A percentile compares a stretch with the other conserved stretches of the same genome.
Conservation (phyloP, 2,888 invertebrate species). For the Ophion slaviceki region DNA sequence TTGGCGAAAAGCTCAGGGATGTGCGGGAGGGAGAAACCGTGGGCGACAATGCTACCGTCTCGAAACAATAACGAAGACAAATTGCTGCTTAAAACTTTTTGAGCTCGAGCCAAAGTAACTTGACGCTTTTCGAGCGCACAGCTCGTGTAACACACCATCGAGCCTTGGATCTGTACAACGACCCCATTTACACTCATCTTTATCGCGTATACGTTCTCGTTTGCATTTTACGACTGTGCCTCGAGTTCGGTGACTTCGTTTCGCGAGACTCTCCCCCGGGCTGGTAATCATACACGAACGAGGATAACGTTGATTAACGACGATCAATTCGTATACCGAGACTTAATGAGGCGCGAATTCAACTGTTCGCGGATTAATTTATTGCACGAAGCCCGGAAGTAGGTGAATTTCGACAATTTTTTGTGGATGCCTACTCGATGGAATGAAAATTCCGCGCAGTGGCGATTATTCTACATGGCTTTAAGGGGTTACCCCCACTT, state of each 20-base stretch:
- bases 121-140: slow-evolving; percentile 28
- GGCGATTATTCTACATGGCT: not conserved
- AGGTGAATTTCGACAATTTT: no score
- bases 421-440: no score
- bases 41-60: slow-evolving; percentile 27
- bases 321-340: slow-evolving; percentile 12
- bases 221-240: slow-evolving; percentile 15
- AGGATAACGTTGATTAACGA: slow-evolving; percentile 11
- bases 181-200: slow-evolving; percentile 61
- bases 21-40: not conserved
- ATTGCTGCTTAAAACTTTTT: slow-evolving; percentile 66
- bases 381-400: no score
- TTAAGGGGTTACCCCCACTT: no score
- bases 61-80: slow-evolving; percentile 69
- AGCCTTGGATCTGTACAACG: slow-evolving; percentile 32
- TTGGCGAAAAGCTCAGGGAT: slow-evolving; percentile 10
- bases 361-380: not conserved
- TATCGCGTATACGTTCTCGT: slow-evolving; percentile 48
- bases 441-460: no score
- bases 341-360: not conserved
- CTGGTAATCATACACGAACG: not conserved
- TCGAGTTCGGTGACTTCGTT: slow-evolving; percentile 23
- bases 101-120: slow-evolving; percentile 64
- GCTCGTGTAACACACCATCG: slow-evolving; percentile 1
- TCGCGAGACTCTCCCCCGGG: slow-evolving; percentile 2